Evolutionary conservation across 2,113 vertebrate species (phyloP), one percentile per base, ranked within the genome.

Genomic region (Mustelus asterias): DNA sequence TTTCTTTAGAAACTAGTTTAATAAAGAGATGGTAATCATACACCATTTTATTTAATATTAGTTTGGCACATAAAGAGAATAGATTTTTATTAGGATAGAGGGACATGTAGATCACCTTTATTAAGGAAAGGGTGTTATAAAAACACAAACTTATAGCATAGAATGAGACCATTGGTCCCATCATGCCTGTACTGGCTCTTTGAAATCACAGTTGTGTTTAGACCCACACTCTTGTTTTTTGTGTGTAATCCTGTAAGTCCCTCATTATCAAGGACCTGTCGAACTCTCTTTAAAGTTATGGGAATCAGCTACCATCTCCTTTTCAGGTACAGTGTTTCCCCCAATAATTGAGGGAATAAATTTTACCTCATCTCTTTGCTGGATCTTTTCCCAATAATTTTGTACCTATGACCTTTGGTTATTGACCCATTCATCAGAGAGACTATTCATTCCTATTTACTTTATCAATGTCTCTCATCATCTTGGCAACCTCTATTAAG

Each of bases 1-100:
- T 95, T 95, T 95, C 44, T 48, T 90, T 60, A 54, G 3, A 95
- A 95, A 33, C 69, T 95, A 65, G 37, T 93, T 22, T 93, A 33
- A 37, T 93, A 16, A 18, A 92, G 60, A 93, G 20, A 24, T 60
- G 58, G 65, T 8, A 65, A 11, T 93, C 60, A 65, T 65, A 89
- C 72, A 11, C 37, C 29, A 24, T 33, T 76, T 76, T 76, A 76
- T 63, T 58, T 60, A 63, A n/a, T 60, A 63, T 65, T 65, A 65
- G 63, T 37, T 14, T 95, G 70, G 69, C 41, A 95, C 69, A 33
- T 29, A 95, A 95, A 78, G 24, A 7, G 33, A 14, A 20, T 54
- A 33, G 6, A 54, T 76, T 95, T 33, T 69, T 76, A 76, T 76
- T 76, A 76, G 29, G 8, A 76, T 33, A 67, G 16, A 67, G 41